Percentiles rank a stretch among this genome's conserved stretches.
These are phyloP conservation scores for Noctua janthina DNA, from an alignment of 2,888 invertebrate species.

Conservation along the genomic window DNA sequence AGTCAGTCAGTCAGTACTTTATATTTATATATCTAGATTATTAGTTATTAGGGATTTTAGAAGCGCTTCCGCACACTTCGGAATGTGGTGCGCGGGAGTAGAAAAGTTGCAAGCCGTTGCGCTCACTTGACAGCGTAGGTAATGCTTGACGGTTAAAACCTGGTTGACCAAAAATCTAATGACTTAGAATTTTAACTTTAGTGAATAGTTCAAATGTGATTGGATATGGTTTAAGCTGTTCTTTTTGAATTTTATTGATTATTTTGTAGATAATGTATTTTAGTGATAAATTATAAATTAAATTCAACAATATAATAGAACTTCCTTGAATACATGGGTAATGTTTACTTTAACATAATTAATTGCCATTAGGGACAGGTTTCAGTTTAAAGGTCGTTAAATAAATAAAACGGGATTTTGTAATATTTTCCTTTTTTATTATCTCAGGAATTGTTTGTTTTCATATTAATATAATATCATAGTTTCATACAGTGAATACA, in stretches of 20 bases:
- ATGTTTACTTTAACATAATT: neutral
- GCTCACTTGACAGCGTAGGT: neutral
- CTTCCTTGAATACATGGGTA: neutral
- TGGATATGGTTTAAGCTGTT: neutral
- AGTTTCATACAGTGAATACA: constrained; percentile 87
- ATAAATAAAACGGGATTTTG: constrained; percentile 80
- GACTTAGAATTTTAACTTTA: neutral
- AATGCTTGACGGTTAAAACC: neutral
- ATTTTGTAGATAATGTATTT: neutral
- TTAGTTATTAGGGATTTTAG: neutral
- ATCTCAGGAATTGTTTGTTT: constrained; percentile 88
- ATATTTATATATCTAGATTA: neutral
- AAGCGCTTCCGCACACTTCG: neutral
- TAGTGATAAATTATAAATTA: neutral
- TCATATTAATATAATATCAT: constrained; percentile 88
- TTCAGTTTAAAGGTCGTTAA: neutral
- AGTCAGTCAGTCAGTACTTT: too few relatives aligned
- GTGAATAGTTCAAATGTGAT: neutral
- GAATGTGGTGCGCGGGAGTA: neutral
- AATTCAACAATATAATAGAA: neutral
- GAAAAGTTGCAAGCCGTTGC: neutral
- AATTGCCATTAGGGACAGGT: neutral
- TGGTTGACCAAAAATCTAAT: neutral
- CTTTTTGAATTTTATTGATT: neutral
- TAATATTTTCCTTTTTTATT: constrained; percentile 87